phyloP scores from a whole-genome alignment of 2,888 invertebrate genomes.

The Drosophila lutescens region DNA sequence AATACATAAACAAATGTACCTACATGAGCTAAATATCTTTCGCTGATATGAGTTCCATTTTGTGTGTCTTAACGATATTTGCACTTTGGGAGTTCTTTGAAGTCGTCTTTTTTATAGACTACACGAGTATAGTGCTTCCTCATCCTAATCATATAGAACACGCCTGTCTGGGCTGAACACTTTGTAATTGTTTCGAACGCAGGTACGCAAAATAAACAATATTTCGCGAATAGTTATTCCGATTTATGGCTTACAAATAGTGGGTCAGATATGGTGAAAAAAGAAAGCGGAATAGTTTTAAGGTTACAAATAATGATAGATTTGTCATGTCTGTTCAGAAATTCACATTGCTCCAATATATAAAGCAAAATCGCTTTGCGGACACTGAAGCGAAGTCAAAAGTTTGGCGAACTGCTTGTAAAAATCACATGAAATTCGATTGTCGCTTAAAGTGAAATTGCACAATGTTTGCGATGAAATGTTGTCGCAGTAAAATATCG shows the following conservation, averaged over 20 bases:
- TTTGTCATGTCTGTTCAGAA: not conserved
- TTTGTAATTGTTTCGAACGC: no score
- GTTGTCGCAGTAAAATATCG: constrained; percentile 74
- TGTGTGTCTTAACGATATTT: constrained; percentile 10
- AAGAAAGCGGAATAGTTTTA: not conserved
- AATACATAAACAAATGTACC: not conserved
- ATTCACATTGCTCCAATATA: not conserved
- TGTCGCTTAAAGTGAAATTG: constrained; percentile 78
- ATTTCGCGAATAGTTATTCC: not conserved
- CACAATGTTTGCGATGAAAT: constrained; percentile 78
- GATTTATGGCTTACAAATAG: not conserved
- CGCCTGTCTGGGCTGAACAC: not conserved
- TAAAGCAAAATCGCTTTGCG: not conserved
- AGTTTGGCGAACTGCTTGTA: constrained; percentile 56
- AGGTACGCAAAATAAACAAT: no score
- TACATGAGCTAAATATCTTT: not conserved
- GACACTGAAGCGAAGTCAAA: constrained; percentile 40
- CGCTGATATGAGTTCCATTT: not conserved
- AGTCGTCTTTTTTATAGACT: not conserved
- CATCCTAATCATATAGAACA: not conserved
- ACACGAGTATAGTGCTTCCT: not conserved
- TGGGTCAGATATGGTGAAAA: not conserved
- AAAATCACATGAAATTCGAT: constrained; percentile 77
- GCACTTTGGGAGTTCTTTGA: not conserved
- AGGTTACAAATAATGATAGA: no score